These are phyloP conservation scores for Phacellophora camtschatica DNA, from an alignment of 30 jellyfish, hydroid and myxozoan species.

Conservation along the genomic window DNA sequence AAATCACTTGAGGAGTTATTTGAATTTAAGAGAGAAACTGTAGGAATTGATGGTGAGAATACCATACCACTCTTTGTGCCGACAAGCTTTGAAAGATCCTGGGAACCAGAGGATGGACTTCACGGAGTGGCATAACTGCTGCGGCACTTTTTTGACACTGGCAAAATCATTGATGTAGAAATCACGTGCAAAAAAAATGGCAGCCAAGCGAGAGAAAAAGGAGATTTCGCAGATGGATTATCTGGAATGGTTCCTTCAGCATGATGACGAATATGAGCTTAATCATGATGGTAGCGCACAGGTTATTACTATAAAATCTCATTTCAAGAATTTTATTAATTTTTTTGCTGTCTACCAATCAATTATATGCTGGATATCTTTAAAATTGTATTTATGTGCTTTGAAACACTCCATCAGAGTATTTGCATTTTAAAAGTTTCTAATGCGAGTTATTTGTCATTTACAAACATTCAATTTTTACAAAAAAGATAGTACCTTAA, in stretches of 20 bases:
- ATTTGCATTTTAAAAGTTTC: not conserved
- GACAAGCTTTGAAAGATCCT: conserved; percentile 9
- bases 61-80: not conserved
- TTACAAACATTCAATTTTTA: too few species aligned
- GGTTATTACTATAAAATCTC: not conserved
- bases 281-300: conserved; percentile 34
- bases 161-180: not conserved
- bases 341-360: not conserved
- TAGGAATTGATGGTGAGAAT: not conserved
- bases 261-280: not conserved
- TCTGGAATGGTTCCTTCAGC: conserved; percentile 7
- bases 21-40: not conserved
- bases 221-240: not conserved
- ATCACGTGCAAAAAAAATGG: not conserved
- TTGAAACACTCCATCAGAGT: too few species aligned
- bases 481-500: not conserved
- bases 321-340: not conserved
- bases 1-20: not conserved
- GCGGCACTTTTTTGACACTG: not conserved
- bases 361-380: too few species aligned
- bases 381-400: too few species aligned
- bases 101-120: conserved; percentile 15
- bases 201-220: not conserved
- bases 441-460: not conserved
- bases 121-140: conserved; percentile 1